These are phyloP conservation scores for Hybos culiciformis DNA, from an alignment of 2,888 invertebrate species.

Conservation along the genomic window DNA sequence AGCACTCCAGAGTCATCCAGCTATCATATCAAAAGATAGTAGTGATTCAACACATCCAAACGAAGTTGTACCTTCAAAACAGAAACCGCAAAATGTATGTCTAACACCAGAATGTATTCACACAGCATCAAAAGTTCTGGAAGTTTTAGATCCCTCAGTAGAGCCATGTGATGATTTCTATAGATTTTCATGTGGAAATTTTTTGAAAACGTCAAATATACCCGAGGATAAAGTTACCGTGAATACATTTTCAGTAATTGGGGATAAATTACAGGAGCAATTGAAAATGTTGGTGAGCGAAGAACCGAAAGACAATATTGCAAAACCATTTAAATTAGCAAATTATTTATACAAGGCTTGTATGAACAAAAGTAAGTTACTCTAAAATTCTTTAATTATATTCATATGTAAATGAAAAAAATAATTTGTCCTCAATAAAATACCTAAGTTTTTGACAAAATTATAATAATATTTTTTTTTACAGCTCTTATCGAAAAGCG, in stretches of 20 bases:
- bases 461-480: slow-evolving; percentile 12
- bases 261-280: slow-evolving; percentile 36
- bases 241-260: slow-evolving; percentile 35
- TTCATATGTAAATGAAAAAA: slow-evolving; percentile 2
- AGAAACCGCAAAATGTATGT: slow-evolving; percentile 42
- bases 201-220: slow-evolving; percentile 50
- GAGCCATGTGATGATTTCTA: slow-evolving; percentile 71
- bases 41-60: slow-evolving; percentile 17
- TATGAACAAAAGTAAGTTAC: slow-evolving; percentile 34
- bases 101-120: slow-evolving; percentile 65
- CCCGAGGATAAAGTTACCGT: slow-evolving; percentile 49
- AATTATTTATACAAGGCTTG: slow-evolving; percentile 36
- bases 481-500: slow-evolving; percentile 67
- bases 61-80: slow-evolving; percentile 21
- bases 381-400: neutral
- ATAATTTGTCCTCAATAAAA: neutral
- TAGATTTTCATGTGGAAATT: slow-evolving; percentile 59
- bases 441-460: neutral
- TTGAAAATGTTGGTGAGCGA: slow-evolving; percentile 32
- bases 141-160: slow-evolving; percentile 49
- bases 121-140: slow-evolving; percentile 51
- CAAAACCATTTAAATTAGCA: slow-evolving; percentile 33
- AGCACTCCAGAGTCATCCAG: slow-evolving; percentile 20
- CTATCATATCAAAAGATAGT: slow-evolving; percentile 10
- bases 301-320: slow-evolving; percentile 26